Conservation (phyloP, 2,888 invertebrate genomes). For the Selenia dentaria region DNA sequence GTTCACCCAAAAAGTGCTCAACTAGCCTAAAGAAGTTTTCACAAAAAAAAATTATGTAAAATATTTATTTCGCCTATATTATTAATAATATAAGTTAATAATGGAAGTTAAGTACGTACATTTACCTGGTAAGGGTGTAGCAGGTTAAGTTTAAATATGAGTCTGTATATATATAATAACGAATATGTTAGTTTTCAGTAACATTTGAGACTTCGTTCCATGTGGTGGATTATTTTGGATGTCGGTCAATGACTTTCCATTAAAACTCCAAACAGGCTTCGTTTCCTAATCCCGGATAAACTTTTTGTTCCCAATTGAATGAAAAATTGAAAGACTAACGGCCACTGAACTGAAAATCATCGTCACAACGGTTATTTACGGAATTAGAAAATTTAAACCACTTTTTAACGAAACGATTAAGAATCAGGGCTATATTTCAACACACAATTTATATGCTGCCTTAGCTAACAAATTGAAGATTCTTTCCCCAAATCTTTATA, state of each 20-base stretch:
- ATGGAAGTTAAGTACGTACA: too few relatives aligned
- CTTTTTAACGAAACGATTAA: slow-evolving; percentile 56
- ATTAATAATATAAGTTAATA: too few relatives aligned
- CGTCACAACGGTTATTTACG: slow-evolving; percentile 38
- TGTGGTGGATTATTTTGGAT: too few relatives aligned
- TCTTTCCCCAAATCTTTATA: slow-evolving; percentile 40
- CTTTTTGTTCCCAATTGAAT: slow-evolving; percentile 11
- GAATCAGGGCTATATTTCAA: slow-evolving; percentile 52
- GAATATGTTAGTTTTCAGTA: too few relatives aligned
- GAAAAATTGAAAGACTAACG: slow-evolving; percentile 40
- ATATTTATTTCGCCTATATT: too few relatives aligned
- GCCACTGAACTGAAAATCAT: slow-evolving; percentile 24
- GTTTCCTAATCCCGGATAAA: slow-evolving; percentile 3
- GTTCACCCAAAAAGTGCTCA: too few relatives aligned
- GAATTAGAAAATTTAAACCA: slow-evolving; percentile 51
- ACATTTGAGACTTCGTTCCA: too few relatives aligned
- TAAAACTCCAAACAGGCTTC: slow-evolving; percentile 18
- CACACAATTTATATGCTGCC: slow-evolving; percentile 53
- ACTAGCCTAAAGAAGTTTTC: too few relatives aligned
- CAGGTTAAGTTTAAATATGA: too few relatives aligned
- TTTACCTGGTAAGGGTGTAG: too few relatives aligned
- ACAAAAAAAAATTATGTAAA: too few relatives aligned
- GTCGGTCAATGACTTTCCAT: not conserved
- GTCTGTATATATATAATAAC: too few relatives aligned
- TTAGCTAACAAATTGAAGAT: slow-evolving; percentile 42